Evolutionary conservation across 1,140 invertebrate species (phyloP), one percentile per base, ranked within the genome.

Genomic region (Galleria mellonella): DNA sequence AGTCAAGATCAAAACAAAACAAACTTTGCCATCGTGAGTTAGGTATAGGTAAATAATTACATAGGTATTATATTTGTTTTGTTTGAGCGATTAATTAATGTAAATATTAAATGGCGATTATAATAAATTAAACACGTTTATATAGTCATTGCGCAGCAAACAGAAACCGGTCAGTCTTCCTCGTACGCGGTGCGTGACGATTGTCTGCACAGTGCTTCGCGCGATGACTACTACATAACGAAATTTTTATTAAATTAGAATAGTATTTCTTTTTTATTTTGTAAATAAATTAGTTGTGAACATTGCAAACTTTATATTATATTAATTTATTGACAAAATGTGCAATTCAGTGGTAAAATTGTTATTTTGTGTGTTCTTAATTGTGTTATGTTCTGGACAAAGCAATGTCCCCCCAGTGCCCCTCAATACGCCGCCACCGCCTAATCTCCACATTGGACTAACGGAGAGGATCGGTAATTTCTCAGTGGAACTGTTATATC

Each of bases 391-490:
- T 29, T 38, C 29, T n/a, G 45, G 45, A 42, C 45, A 47, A 44
- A n/a, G 35, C 9, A 44, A 44, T 33, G 36, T 23, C 4, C 30
- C 32, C 9, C 31, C 32, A 33, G 31, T 43, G 14, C 9, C 10
- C 9, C 2, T 23, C 6, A 27, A 27, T 33, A 17, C 41, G n/a
- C 15, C 9, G 2, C 32, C 13, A n/a, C 1, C 14, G 10, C 8
- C 15, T 7, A 27, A 9, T 43, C 40, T 63, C 12, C 57, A 66
- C 37, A 43, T 61, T 23, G 17, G 17, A 23, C 47, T 84, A 9
- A 60, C 71, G 8, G 73, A 83, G 29, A 64, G 51, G 28, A 78
- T 82, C n/a, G 78, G 75, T 9, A 82, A 83, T 50, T 85, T 85
- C 64, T 85, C 82, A 14, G 50, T 85, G 1, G 82, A 83, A 57